Conservation (phyloP, 2,888 invertebrate species). For the Peribatodes rhomboidaria region DNA sequence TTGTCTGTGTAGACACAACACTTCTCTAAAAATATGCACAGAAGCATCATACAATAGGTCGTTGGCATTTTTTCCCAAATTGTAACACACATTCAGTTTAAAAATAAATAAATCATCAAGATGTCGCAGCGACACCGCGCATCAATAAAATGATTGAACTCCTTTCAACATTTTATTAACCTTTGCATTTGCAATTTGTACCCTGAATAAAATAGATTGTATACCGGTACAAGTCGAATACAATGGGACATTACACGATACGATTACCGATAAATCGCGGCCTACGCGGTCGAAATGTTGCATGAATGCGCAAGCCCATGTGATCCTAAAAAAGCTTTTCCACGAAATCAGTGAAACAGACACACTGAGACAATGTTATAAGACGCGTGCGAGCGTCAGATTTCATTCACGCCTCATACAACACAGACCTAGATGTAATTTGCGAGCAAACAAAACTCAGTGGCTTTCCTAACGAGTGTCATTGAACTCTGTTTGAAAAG, state of each 20-base stretch:
- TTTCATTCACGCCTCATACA: conserved; percentile 55
- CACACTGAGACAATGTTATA: conserved; percentile 59
- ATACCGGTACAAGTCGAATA: conserved; percentile 62
- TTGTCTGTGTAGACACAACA: too few relatives aligned
- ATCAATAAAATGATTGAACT: conserved; percentile 28
- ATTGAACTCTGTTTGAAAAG: conserved; percentile 49
- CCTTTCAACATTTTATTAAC: conserved; percentile 29
- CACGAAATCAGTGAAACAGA: conserved; percentile 64
- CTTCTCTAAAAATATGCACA: conserved; percentile 4
- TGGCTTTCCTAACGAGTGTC: conserved; percentile 45
- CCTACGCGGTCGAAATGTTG: conserved; percentile 66
- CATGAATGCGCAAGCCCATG: conserved; percentile 56
- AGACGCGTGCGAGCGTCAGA: conserved; percentile 55
- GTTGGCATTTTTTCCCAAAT: not conserved
- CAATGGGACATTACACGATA: conserved; percentile 68
- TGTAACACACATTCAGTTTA: not conserved
- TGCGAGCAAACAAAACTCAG: conserved; percentile 34
- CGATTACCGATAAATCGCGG: conserved; percentile 62
- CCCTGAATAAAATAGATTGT: conserved; percentile 64
- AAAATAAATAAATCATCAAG: not conserved
- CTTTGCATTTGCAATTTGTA: conserved; percentile 60
- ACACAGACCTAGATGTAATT: conserved; percentile 36
- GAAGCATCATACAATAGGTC: not conserved
- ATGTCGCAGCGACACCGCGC: not conserved
- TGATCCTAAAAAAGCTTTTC: conserved; percentile 66